These are phyloP conservation scores for Eristalinus sepulchralis DNA, from an alignment of 2,888 invertebrate species.

Conservation along the genomic window DNA sequence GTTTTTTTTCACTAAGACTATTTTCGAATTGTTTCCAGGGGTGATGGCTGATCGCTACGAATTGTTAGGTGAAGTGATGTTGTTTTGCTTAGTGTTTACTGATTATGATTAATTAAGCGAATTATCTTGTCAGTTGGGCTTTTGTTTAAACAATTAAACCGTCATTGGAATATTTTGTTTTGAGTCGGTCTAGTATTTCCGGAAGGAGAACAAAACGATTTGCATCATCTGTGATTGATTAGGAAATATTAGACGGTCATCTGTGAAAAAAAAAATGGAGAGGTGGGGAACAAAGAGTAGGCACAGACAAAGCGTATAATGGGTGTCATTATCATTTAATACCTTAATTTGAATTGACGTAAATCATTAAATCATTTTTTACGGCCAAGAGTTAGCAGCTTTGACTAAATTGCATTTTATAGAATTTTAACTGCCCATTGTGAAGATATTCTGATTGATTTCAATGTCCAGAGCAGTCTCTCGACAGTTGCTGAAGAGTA, in stretches of 20 bases:
- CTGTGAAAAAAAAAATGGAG: background rate
- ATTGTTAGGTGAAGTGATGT: background rate
- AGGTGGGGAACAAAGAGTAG: background rate
- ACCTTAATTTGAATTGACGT: background rate
- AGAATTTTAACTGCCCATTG: background rate
- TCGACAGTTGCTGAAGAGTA: background rate
- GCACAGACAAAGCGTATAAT: background rate
- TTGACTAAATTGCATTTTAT: background rate
- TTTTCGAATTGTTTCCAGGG: conserved; percentile 3
- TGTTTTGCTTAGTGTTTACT: conserved; percentile 18
- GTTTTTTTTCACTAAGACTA: background rate
- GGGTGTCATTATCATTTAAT: background rate
- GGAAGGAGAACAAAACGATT: conserved; percentile 18
- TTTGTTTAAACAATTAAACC: conserved; percentile 42
- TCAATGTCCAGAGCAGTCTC: background rate
- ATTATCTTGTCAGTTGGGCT: conserved; percentile 54
- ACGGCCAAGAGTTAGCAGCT: background rate
- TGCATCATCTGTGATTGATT: background rate
- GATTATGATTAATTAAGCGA: conserved; percentile 50
- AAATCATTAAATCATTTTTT: background rate
- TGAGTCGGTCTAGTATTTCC: conserved; percentile 18
- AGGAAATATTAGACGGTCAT: background rate
- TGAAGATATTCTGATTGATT: background rate
- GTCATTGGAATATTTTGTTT: conserved; percentile 24
- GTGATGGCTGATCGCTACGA: background rate